These are phyloP conservation scores for Penaeus chinensis DNA, from an alignment of 1,140 invertebrate species.

Conservation along the genomic window DNA sequence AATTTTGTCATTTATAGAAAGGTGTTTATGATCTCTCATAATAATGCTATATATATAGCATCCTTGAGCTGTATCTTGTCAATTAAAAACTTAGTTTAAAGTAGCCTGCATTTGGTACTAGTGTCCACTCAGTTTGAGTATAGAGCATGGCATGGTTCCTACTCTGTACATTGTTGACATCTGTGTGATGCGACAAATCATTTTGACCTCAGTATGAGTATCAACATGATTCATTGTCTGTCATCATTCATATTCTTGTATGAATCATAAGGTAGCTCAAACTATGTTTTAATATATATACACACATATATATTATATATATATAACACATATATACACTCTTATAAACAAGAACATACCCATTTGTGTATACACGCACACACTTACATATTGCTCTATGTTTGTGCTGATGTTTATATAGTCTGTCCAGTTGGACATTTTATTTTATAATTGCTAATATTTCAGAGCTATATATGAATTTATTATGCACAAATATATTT, in stretches of 20 bases:
- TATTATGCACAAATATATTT: constrained; percentile 48
- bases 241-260: constrained; percentile 43
- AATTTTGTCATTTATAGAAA: no score
- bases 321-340: neutral
- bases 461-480: constrained; percentile 42
- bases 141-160: constrained; percentile 64
- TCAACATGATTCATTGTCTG: constrained; percentile 39
- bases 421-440: constrained; percentile 29
- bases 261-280: constrained; percentile 50
- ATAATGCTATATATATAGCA: no score
- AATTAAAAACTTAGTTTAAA: constrained; percentile 38
- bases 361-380: neutral
- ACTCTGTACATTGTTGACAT: constrained; percentile 63
- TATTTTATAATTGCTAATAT: constrained; percentile 37
- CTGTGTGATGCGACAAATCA: constrained; percentile 33
- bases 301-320: constrained; percentile 1
- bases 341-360: neutral
- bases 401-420: constrained; percentile 50
- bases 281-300: constrained; percentile 28
- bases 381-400: constrained; percentile 8
- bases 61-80: neutral
- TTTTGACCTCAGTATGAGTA: constrained; percentile 16
- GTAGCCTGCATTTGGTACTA: constrained; percentile 40
- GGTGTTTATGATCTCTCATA: no score
- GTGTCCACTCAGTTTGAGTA: constrained; percentile 46